Conservation (phyloP, 92 coral and sea anemone species). For the Meandrina meandrites region DNA sequence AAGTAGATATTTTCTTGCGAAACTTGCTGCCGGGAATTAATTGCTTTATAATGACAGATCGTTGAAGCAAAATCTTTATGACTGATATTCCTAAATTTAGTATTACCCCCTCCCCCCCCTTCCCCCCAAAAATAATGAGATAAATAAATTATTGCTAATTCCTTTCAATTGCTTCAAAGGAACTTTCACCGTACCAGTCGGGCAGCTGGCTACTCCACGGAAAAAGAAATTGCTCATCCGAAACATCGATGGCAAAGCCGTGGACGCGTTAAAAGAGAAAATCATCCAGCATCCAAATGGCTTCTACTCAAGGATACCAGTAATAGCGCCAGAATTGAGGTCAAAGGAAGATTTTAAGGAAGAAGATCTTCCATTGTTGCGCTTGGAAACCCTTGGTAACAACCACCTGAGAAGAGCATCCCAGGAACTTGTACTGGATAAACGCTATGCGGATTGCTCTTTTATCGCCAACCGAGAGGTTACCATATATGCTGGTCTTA, state of each 20-base stretch:
- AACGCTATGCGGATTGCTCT: neutral
- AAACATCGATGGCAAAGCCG: neutral
- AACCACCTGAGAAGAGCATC: constrained; percentile 4
- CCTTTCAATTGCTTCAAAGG: no score
- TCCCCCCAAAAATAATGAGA: no score
- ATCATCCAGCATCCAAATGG: constrained; percentile 3
- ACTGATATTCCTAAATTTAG: no score
- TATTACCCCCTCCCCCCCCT: no score
- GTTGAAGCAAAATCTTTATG: no score
- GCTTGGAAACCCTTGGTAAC: neutral
- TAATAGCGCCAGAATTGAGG: neutral
- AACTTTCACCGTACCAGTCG: neutral
- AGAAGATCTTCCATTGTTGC: neutral
- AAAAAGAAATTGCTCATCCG: neutral
- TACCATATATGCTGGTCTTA: neutral
- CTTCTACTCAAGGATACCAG: neutral
- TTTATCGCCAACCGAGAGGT: neutral
- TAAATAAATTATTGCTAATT: no score
- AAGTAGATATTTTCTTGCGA: no score
- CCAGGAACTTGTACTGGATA: neutral
- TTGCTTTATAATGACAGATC: no score
- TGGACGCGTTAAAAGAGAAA: neutral
- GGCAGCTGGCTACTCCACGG: neutral
- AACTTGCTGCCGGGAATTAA: no score
- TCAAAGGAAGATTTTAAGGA: neutral